These are phyloP conservation scores for Lochmaea crataegi DNA, from an alignment of 2,888 invertebrate species.

Conservation along the genomic window DNA sequence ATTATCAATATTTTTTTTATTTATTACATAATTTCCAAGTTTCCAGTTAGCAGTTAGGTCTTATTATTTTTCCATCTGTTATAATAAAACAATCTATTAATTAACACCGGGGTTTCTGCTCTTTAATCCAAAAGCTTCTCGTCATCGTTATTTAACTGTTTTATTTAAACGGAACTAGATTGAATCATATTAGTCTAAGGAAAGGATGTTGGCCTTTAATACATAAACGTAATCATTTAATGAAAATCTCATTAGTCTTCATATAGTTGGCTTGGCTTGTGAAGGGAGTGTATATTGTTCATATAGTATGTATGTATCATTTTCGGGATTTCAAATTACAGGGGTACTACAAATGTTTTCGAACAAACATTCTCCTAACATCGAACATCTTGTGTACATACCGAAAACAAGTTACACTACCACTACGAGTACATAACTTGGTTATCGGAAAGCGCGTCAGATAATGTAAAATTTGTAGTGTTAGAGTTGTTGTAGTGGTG, in stretches of 20 bases:
- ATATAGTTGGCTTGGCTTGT: constrained; percentile 2
- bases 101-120: not conserved
- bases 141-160: constrained; percentile 10
- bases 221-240: constrained; percentile 16
- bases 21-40: not conserved
- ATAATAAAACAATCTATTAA: constrained; percentile 8
- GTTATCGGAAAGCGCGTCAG: too few relatives aligned
- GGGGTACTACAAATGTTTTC: not conserved
- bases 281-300: constrained; percentile 7
- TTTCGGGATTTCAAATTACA: not conserved
- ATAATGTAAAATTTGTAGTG: too few relatives aligned
- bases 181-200: constrained; percentile 16
- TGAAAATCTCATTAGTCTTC: constrained; percentile 26
- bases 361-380: too few relatives aligned
- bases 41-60: not conserved
- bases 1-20: not conserved
- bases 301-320: not conserved
- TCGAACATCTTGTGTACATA: too few relatives aligned
- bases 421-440: too few relatives aligned
- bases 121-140: not conserved
- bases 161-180: constrained; percentile 7
- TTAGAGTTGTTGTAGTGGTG: too few relatives aligned
- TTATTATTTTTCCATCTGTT: constrained; percentile 18
- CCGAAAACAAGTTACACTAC: too few relatives aligned
- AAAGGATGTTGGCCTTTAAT: constrained; percentile 15